Percentiles rank a stretch among this genome's conserved stretches.
Evolutionary conservation across 2,888 invertebrate species (phyloP).

Genomic region (Cheilosia grossa): DNA sequence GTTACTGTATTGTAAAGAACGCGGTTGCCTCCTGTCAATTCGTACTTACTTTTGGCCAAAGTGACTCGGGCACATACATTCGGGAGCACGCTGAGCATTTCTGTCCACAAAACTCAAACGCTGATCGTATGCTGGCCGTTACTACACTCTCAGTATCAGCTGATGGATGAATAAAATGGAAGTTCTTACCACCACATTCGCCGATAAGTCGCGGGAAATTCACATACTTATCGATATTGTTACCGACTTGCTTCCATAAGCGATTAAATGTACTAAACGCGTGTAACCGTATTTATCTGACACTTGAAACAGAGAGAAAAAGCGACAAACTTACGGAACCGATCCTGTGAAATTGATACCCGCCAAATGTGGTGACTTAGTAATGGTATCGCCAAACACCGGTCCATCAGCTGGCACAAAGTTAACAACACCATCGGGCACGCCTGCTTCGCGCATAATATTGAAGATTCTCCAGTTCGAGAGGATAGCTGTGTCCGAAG

Average conservation of each 20-base stretch:
- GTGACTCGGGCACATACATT: slow-evolving; percentile 95
- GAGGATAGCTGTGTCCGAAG: slow-evolving; percentile 97
- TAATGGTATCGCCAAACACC: slow-evolving; percentile 95
- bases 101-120: slow-evolving; percentile 98
- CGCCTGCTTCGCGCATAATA: slow-evolving; percentile 96
- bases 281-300: slow-evolving; percentile 9
- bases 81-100: slow-evolving; percentile 99
- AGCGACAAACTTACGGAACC: slow-evolving; percentile 87
- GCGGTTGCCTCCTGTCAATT: not conserved
- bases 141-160: slow-evolving; percentile 94
- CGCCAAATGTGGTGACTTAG: slow-evolving; percentile 92
- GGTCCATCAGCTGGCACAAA: slow-evolving; percentile 98
- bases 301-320: slow-evolving; percentile 19
- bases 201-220: slow-evolving; percentile 97
- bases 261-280: slow-evolving; percentile 92
- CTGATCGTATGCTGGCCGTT: slow-evolving; percentile 92
- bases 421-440: slow-evolving; percentile 98
- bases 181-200: slow-evolving; percentile 99
- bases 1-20: not conserved
- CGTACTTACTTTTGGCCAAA: slow-evolving; percentile 88
- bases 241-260: slow-evolving; percentile 96
- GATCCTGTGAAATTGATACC: slow-evolving; percentile 99
- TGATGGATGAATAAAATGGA: slow-evolving; percentile 96
- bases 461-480: slow-evolving; percentile 98
- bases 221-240: slow-evolving; percentile 91